A percentile compares a stretch with the other conserved stretches of the same genome.
phyloP scores from a whole-genome alignment of 2,888 invertebrate genomes.

The Rhagonycha fulva region DNA sequence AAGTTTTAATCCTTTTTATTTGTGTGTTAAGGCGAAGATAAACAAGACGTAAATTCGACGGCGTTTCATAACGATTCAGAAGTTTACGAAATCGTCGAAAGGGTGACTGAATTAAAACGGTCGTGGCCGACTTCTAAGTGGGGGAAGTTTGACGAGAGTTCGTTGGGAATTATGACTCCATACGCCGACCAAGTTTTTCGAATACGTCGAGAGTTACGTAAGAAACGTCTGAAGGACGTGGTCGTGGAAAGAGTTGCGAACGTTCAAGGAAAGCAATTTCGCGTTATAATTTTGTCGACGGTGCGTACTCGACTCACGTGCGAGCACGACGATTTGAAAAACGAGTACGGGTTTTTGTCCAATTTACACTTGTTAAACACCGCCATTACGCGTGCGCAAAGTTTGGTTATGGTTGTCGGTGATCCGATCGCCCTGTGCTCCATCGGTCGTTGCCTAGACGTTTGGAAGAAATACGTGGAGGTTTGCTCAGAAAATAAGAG shows the following conservation, averaged over 20 bases:
- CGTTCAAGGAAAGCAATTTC: conserved; percentile 86
- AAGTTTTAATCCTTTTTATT: background rate
- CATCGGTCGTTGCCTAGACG: conserved; percentile 77
- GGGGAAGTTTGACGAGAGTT: conserved; percentile 75
- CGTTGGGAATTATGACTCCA: conserved; percentile 84
- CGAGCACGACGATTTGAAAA: conserved; percentile 57
- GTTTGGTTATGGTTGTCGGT: conserved; percentile 81
- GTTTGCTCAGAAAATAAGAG: conserved; percentile 72
- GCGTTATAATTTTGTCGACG: conserved; percentile 80
- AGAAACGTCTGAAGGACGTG: conserved; percentile 72
- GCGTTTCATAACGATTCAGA: conserved; percentile 84
- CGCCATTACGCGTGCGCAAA: conserved; percentile 81
- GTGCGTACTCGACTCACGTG: conserved; percentile 78
- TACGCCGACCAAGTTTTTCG: conserved; percentile 80
- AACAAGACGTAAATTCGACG: conserved; percentile 77
- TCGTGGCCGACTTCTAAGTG: conserved; percentile 71
- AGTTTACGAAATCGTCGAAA: conserved; percentile 78
- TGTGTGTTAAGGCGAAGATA: conserved; percentile 68
- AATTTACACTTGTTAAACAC: conserved; percentile 82
- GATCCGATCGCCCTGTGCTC: conserved; percentile 83
- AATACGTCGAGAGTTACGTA: conserved; percentile 76
- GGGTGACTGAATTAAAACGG: conserved; percentile 71
- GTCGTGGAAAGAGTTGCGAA: conserved; percentile 83
- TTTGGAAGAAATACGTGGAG: conserved; percentile 80
- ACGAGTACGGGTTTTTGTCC: conserved; percentile 81